Conservation (phyloP, 2,888 invertebrate genomes). For the Criorhina ranunculi region DNA sequence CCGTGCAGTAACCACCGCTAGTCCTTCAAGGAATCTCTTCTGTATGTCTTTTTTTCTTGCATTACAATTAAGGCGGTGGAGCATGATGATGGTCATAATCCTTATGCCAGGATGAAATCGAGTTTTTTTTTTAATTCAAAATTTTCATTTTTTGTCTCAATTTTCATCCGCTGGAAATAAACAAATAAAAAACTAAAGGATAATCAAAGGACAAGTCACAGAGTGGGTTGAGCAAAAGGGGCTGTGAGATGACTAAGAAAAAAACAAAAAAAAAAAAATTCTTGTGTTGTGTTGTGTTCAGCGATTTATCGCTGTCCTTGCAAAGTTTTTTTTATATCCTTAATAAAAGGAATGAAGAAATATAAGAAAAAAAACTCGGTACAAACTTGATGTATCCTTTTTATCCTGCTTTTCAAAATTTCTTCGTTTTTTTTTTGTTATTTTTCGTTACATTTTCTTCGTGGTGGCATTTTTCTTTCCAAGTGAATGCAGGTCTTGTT, state of each 20-base stretch:
- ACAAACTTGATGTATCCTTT: conserved; percentile 73
- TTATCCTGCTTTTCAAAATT: conserved; percentile 38
- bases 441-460: conserved; percentile 57
- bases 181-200: conserved; percentile 66
- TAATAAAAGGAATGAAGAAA: conserved; percentile 52
- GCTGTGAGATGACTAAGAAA: conserved; percentile 4
- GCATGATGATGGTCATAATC: conserved; percentile 75
- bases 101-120: conserved; percentile 64
- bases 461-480: conserved; percentile 74
- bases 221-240: conserved; percentile 12
- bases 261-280: conserved; percentile 15
- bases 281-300: conserved; percentile 66
- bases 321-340: conserved; percentile 66
- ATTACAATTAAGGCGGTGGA: conserved; percentile 74
- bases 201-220: conserved; percentile 73
- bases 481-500: conserved; percentile 70
- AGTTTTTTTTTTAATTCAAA: conserved; percentile 54
- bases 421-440: conserved; percentile 19
- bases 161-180: conserved; percentile 66
- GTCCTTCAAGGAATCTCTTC: conserved; percentile 59
- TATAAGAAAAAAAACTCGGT: conserved; percentile 40
- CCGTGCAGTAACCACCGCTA: conserved; percentile 28
- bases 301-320: conserved; percentile 76
- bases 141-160: conserved; percentile 49
- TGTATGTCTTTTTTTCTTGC: conserved; percentile 20